phyloP scores from a whole-genome alignment of 2,888 invertebrate genomes.

The Drosophila longiperda region DNA sequence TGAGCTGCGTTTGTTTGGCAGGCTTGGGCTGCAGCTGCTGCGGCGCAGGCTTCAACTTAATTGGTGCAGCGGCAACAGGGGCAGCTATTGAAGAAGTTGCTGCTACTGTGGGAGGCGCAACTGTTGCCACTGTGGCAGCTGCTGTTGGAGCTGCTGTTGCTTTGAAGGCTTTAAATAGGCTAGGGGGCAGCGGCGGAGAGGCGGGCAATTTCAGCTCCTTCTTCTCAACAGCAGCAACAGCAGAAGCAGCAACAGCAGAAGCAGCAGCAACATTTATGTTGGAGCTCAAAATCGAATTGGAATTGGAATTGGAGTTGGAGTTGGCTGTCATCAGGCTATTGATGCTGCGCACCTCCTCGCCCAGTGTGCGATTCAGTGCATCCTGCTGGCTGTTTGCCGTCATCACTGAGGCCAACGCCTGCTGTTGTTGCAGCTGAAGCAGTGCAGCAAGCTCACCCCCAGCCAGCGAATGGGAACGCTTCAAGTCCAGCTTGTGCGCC shows the following conservation, averaged over 20 bases:
- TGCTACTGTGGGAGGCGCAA: conserved; percentile 1
- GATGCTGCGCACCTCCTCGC: conserved; percentile 78
- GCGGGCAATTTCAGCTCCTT: conserved; percentile 75
- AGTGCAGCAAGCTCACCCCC: conserved; percentile 56
- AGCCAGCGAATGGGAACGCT: conserved; percentile 72
- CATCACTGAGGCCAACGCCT: neutral
- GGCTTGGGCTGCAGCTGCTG: conserved; percentile 10
- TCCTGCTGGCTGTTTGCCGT: conserved; percentile 24
- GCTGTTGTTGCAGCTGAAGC: conserved; percentile 31
- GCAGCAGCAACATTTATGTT: neutral
- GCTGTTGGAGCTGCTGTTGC: conserved; percentile 6
- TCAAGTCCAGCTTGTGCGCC: conserved; percentile 74
- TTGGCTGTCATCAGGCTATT: conserved; percentile 61
- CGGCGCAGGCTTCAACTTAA: conserved; percentile 9
- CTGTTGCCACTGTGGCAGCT: neutral
- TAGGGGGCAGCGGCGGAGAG: conserved; percentile 84
- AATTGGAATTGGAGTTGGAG: neutral
- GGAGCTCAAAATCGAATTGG: neutral
- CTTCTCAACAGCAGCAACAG: conserved; percentile 4
- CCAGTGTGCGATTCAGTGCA: conserved; percentile 67
- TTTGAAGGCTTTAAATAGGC: conserved; percentile 82
- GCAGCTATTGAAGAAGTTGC: neutral
- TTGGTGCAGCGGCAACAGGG: neutral
- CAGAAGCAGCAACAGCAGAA: neutral
- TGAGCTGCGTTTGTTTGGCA: conserved; percentile 23